Base-by-base conservation (phyloP, 2,888 invertebrate species). In the Dicyrtoma fusca region DNA sequence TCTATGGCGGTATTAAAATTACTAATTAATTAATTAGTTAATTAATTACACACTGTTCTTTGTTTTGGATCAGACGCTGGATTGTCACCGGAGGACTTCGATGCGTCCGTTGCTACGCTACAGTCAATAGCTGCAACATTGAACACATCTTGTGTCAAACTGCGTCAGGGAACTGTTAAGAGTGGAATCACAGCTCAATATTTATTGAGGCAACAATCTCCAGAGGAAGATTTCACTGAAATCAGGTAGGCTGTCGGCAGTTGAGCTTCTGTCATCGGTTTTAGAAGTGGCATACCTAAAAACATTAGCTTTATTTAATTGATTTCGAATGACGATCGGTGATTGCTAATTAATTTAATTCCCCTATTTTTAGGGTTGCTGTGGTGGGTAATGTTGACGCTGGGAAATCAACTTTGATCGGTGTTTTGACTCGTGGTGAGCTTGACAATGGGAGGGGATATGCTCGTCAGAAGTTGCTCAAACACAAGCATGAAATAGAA, bases 301-400 rank as follows among this genome's bases (percentile, higher is more conserved):
- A 47, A 66, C 74, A 45, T 34, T 78, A n/a, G n/a, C n/a, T n/a
- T 23, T 4, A 8, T n/a, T n/a, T n/a, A n/a, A n/a, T n/a, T n/a
- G n/a, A n/a, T n/a, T n/a, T n/a, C n/a, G n/a, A n/a, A n/a, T n/a
- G n/a, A n/a, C n/a, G n/a, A n/a, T n/a, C n/a, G n/a, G n/a, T n/a
- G n/a, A n/a, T n/a, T n/a, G n/a, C n/a, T n/a, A n/a, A n/a, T n/a
- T n/a, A n/a, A n/a, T n/a, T n/a, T n/a, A n/a, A n/a, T n/a, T n/a
- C n/a, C 47, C 66, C 74, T n/a, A 74, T 45, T 44, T 77, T 13
- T 83, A 94, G 96, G 80, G 97, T 99, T 75, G 98, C 99, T 44
- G 99, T 99, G 1, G 97, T 99, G 55, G 99, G 99, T 14, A 99
- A 99, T 86, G 99, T 99, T 51, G 99, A 99, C 86, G 98, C 98